These are phyloP conservation scores for Neocloeon triangulifer DNA, from an alignment of 1,140 invertebrate species.

Conservation along the genomic window DNA sequence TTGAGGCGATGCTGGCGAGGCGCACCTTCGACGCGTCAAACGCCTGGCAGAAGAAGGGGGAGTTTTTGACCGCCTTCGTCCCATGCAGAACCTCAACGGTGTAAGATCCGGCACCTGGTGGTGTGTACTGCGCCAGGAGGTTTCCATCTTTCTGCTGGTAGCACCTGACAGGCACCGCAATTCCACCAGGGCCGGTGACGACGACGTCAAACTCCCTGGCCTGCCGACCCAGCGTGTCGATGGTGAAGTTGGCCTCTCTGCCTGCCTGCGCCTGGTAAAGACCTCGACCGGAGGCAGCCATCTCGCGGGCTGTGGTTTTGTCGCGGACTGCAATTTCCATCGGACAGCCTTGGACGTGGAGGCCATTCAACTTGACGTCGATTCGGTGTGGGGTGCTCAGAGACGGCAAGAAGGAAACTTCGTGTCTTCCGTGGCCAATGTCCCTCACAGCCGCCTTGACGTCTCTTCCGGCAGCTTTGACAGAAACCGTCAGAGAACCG, in stretches of 20 bases:
- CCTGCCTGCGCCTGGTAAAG: slow-evolving; percentile 61
- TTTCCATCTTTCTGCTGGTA: slow-evolving; percentile 90
- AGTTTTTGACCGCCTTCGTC: slow-evolving; percentile 76
- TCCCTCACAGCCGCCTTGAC: slow-evolving; percentile 59
- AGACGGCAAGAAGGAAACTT: slow-evolving; percentile 69
- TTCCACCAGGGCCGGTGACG: slow-evolving; percentile 63
- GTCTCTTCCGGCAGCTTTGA: slow-evolving; percentile 52
- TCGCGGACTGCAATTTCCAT: slow-evolving; percentile 25
- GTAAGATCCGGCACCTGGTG: slow-evolving; percentile 51
- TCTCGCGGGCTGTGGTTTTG: slow-evolving; percentile 36
- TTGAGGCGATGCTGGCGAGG: slow-evolving; percentile 45
- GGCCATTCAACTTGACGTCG: slow-evolving; percentile 51
- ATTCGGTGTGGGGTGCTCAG: slow-evolving; percentile 60
- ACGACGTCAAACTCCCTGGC: slow-evolving; percentile 81
- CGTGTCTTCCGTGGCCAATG: slow-evolving; percentile 23
- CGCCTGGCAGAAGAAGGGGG: slow-evolving; percentile 87
- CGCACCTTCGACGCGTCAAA: slow-evolving; percentile 68
- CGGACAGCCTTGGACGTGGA: slow-evolving; percentile 32
- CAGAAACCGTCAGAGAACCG: slow-evolving; percentile 53
- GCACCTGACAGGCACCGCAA: slow-evolving; percentile 77
- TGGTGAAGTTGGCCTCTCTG: slow-evolving; percentile 63
- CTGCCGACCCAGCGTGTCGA: slow-evolving; percentile 63
- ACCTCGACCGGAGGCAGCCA: slow-evolving; percentile 52
- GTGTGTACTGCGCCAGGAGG: slow-evolving; percentile 76
- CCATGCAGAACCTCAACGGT: slow-evolving; percentile 77